Evolutionary conservation across 2,797 vertebrate species (phyloP).

Genomic region (Acipenser ruthenus): DNA sequence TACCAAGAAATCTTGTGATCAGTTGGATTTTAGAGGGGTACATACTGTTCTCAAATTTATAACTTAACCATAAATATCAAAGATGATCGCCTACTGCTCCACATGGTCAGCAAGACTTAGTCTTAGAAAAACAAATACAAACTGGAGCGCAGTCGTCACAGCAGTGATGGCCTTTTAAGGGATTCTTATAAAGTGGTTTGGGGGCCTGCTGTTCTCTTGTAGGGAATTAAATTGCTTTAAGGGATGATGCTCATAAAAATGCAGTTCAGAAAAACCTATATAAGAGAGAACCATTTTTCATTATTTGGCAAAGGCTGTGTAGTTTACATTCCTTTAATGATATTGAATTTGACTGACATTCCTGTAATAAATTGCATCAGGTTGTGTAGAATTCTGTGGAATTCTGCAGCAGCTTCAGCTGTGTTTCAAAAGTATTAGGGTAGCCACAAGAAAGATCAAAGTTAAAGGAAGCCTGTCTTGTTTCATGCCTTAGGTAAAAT

Average conservation of each 20-base stretch:
- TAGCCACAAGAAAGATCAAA: slow-evolving; percentile 15
- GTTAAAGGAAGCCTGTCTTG: slow-evolving; percentile 18
- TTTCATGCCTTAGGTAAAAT: slow-evolving; percentile 9
- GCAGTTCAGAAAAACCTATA: slow-evolving; percentile 37
- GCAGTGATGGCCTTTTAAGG: slow-evolving; percentile 33
- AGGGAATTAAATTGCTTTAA: slow-evolving; percentile 51
- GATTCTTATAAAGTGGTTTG: slow-evolving; percentile 33
- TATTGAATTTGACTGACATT: slow-evolving; percentile 45
- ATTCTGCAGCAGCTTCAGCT: slow-evolving; percentile 21
- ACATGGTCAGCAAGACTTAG: slow-evolving; percentile 53
- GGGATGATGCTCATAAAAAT: slow-evolving; percentile 47
- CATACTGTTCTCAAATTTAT: slow-evolving; percentile 29
- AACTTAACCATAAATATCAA: slow-evolving; percentile 54
- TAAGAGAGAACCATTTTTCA: slow-evolving; percentile 41
- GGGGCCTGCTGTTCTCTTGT: slow-evolving; percentile 48
- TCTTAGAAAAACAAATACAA: slow-evolving; percentile 56
- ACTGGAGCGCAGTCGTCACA: slow-evolving; percentile 55
- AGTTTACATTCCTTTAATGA: slow-evolving; percentile 38
- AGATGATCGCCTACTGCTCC: slow-evolving; percentile 25
- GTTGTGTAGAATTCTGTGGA: slow-evolving; percentile 14
- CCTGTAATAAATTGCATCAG: slow-evolving; percentile 37
- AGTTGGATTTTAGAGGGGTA: neutral
- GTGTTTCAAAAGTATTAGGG: slow-evolving; percentile 16
- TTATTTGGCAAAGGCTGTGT: slow-evolving; percentile 42
- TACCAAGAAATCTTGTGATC: neutral